Conservation (phyloP, 2,797 vertebrate species). For the Varecia variegata region DNA sequence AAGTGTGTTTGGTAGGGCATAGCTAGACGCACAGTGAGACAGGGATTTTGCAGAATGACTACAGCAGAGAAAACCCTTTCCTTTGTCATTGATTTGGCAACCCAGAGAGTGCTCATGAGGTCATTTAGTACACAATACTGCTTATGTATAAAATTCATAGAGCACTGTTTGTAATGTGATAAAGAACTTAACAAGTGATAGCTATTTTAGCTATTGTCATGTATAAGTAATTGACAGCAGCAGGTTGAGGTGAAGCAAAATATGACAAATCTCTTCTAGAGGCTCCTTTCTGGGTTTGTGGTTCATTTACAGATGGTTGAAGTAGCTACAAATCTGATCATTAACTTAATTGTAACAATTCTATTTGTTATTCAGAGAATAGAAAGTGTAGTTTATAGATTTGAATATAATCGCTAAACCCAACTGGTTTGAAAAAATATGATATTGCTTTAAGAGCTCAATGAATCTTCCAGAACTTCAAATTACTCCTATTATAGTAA, state of each 20-base stretch:
- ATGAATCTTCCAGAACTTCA: neutral
- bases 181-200: neutral
- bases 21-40: no score
- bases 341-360: constrained; percentile 44
- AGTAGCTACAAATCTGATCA: neutral
- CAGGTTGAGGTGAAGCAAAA: neutral
- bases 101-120: neutral
- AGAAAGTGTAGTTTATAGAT: neutral
- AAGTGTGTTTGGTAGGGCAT: no score
- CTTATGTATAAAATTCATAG: neutral
- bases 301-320: constrained; percentile 20
- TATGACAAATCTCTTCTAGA: neutral
- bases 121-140: neutral
- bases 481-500: neutral
- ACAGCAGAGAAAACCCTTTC: neutral
- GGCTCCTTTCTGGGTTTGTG: neutral
- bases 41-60: neutral
- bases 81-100: neutral
- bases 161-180: neutral
- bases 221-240: neutral
- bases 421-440: constrained; percentile 1
- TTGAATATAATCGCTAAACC: neutral
- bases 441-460: constrained; percentile 1
- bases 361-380: constrained; percentile 1
- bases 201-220: neutral